Evolutionary conservation across 2,888 invertebrate species (phyloP).

Genomic region (Pseudococcus longispinus): DNA sequence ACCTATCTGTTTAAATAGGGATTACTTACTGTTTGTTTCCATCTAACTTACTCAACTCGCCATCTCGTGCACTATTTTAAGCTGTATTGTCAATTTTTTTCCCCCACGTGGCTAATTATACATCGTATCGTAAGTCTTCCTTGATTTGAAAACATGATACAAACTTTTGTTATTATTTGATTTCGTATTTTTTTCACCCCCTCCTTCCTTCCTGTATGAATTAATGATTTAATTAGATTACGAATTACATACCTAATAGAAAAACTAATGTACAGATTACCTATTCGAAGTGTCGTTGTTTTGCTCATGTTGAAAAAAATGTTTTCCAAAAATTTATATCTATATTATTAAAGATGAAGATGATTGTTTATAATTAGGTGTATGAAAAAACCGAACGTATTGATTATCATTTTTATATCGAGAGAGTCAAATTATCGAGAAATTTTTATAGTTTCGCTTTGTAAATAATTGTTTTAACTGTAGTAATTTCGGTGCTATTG

Average conservation of each 20-base stretch:
- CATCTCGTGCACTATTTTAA: neutral
- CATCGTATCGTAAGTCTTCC: conserved; percentile 7
- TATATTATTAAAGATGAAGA: too few relatives aligned
- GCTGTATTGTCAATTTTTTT: neutral
- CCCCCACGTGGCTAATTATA: neutral
- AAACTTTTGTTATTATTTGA: conserved; percentile 11
- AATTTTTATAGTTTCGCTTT: conserved; percentile 22
- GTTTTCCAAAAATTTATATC: too few relatives aligned
- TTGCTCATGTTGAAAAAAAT: too few relatives aligned
- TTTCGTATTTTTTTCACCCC: neutral
- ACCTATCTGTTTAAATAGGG: conserved; percentile 8
- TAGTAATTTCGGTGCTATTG: conserved; percentile 36
- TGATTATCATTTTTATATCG: neutral
- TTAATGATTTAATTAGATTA: too few relatives aligned
- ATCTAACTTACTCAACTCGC: neutral
- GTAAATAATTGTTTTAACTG: conserved; percentile 35
- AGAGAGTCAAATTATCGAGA: conserved; percentile 15
- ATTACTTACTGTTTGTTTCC: neutral
- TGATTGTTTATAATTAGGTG: too few relatives aligned
- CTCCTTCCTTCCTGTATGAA: neutral
- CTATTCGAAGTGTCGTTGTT: too few relatives aligned
- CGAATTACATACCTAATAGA: too few relatives aligned
- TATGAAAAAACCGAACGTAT: neutral
- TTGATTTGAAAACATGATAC: conserved; percentile 23
- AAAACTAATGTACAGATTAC: too few relatives aligned